These are phyloP conservation scores for Drosophila pullipes DNA, from an alignment of 2,888 invertebrate species.

Conservation along the genomic window DNA sequence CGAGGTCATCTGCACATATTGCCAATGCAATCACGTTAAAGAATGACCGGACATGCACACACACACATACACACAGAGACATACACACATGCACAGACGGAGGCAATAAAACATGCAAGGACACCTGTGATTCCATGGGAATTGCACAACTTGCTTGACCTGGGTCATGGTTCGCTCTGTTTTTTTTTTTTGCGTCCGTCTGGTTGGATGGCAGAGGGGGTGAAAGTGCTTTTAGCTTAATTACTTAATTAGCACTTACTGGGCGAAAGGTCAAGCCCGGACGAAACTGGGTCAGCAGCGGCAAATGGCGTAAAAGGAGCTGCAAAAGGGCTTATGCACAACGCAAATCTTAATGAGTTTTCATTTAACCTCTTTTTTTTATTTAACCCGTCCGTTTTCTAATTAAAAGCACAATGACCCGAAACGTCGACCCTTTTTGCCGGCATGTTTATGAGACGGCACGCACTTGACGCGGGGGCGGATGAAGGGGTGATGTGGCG, in stretches of 20 bases:
- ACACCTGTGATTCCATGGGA: conserved; percentile 48
- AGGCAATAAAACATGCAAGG: conserved; percentile 24
- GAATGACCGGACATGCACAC: conserved; percentile 70
- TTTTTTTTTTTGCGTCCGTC: conserved; percentile 17
- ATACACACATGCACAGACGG: neutral
- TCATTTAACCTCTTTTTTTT: conserved; percentile 29
- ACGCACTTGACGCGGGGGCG: conserved; percentile 54
- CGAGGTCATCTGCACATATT: conserved; percentile 47
- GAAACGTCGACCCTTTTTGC: conserved; percentile 27
- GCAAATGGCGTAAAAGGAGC: conserved; percentile 22
- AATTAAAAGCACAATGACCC: conserved; percentile 81
- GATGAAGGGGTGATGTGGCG: neutral
- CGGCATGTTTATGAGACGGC: conserved; percentile 57
- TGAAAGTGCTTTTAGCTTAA: conserved; percentile 67
- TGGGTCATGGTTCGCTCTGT: conserved; percentile 62
- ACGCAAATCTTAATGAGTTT: conserved; percentile 77
- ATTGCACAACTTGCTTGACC: conserved; percentile 55
- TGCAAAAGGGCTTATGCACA: conserved; percentile 48
- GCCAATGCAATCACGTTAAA: conserved; percentile 59
- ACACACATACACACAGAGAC: conserved; percentile 12
- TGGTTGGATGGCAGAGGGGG: conserved; percentile 28
- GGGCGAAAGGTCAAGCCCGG: conserved; percentile 55
- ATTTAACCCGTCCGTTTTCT: conserved; percentile 50
- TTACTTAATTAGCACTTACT: conserved; percentile 70
- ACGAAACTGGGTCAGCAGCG: conserved; percentile 70